Evolutionary conservation across 2,113 vertebrate genomes (phyloP).

Genomic region (Sinocyclocheilus grahami): DNA sequence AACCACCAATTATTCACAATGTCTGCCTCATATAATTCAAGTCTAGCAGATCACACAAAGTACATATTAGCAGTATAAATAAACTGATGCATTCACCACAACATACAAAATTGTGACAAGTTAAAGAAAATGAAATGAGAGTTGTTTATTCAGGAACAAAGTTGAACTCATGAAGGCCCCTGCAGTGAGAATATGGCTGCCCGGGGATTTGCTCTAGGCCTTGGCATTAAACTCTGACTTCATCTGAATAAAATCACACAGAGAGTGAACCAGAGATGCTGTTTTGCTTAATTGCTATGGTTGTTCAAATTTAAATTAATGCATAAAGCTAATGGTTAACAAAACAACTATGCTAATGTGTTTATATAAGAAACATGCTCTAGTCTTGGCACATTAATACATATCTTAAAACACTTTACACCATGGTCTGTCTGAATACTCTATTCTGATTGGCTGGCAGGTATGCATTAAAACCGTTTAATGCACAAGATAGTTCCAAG

Average conservation of each 20-base stretch:
- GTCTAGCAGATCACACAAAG: slow-evolving; percentile 2
- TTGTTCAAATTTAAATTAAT: slow-evolving; percentile 23
- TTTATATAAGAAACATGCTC: slow-evolving; percentile 18
- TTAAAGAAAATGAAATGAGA: slow-evolving; percentile 7
- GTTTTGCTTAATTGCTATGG: slow-evolving; percentile 18
- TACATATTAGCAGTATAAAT: not conserved
- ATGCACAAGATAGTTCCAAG: too few species aligned
- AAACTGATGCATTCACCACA: not conserved
- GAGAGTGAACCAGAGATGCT: slow-evolving; percentile 27
- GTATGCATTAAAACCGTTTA: too few species aligned
- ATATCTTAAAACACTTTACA: not conserved
- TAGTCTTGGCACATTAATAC: not conserved
- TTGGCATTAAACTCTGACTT: slow-evolving; percentile 19
- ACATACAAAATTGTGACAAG: not conserved
- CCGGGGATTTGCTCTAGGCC: slow-evolving; percentile 41
- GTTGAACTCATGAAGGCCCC: not conserved
- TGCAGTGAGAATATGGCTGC: slow-evolving; percentile 29
- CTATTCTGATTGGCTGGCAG: too few species aligned
- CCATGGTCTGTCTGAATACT: not conserved
- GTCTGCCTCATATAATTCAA: slow-evolving; percentile 28
- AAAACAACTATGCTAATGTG: slow-evolving; percentile 4
- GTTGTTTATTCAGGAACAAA: slow-evolving; percentile 19
- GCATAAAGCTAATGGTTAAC: not conserved
- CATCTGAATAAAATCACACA: not conserved
- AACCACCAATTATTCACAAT: not conserved